phyloP scores from a whole-genome alignment of 1,140 invertebrate genomes.

The Panulirus ornatus region DNA sequence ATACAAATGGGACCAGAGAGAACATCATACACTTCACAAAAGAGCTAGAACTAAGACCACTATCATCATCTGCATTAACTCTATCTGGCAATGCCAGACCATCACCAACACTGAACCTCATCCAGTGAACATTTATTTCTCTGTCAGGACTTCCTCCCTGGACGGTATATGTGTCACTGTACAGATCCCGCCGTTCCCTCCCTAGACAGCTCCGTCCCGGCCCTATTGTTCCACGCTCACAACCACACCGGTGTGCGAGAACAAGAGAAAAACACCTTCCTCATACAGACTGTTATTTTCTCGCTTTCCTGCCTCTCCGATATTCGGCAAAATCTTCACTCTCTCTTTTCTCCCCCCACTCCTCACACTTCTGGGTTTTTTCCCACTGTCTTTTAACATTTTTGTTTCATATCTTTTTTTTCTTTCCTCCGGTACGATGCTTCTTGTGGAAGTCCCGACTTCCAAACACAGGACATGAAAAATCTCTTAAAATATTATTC shows the following conservation, averaged over 20 bases:
- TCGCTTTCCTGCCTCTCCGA: neutral
- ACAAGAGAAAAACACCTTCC: neutral
- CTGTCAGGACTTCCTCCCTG: neutral
- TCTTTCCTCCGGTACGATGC: neutral
- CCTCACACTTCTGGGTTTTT: neutral
- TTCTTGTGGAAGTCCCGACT: neutral
- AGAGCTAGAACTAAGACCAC: too few species aligned
- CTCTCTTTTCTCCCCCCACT: neutral
- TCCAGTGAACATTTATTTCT: too few species aligned
- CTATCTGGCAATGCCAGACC: too few species aligned
- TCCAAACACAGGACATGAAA: neutral
- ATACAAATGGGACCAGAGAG: too few species aligned
- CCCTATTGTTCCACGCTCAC: neutral
- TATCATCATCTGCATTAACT: too few species aligned
- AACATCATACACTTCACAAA: too few species aligned
- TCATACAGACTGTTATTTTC: neutral
- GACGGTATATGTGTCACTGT: neutral
- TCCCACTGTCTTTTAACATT: neutral
- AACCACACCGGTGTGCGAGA: neutral
- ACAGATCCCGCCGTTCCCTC: neutral
- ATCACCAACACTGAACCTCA: too few species aligned
- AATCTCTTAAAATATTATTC: neutral
- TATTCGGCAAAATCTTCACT: neutral
- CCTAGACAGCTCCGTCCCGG: neutral
- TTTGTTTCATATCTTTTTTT: neutral